These are phyloP conservation scores for Nemotelus pantherinus DNA, from an alignment of 2,888 invertebrate genomes.

Conservation along the genomic window DNA sequence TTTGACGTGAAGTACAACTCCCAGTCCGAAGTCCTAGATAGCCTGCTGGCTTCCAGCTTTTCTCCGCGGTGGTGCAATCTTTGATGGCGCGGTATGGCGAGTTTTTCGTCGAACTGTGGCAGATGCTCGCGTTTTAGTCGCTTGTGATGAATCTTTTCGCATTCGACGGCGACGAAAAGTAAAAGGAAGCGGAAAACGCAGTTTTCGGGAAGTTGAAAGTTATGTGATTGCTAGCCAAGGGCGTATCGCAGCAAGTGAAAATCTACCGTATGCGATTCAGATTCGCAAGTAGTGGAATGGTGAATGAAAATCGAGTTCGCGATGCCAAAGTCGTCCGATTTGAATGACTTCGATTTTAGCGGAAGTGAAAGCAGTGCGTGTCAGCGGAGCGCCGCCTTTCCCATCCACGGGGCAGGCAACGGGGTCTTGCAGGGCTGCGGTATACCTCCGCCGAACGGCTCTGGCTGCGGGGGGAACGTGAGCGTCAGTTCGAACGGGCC, in stretches of 20 bases:
- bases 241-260: slow-evolving; percentile 39
- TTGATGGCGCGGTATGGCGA: slow-evolving; percentile 23
- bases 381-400: slow-evolving; percentile 61
- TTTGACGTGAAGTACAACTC: slow-evolving; percentile 1
- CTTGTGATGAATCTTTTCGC: neutral
- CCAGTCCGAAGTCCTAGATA: neutral
- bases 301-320: slow-evolving; percentile 41
- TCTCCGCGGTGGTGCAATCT: slow-evolving; percentile 46
- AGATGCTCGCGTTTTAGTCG: slow-evolving; percentile 10
- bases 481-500: slow-evolving; percentile 41
- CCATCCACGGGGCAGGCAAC: slow-evolving; percentile 46
- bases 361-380: slow-evolving; percentile 62
- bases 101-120: slow-evolving; percentile 6
- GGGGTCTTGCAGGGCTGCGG: slow-evolving; percentile 18
- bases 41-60: slow-evolving; percentile 26
- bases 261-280: neutral
- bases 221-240: slow-evolving; percentile 15
- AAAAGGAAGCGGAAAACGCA: neutral
- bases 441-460: slow-evolving; percentile 41
- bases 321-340: slow-evolving; percentile 60
- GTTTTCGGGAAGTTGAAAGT: neutral
- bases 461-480: slow-evolving; percentile 53
- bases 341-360: slow-evolving; percentile 64
- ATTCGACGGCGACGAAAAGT: neutral
- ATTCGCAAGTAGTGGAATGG: neutral